Percentiles rank a stretch among this genome's conserved stretches.
Conservation (phyloP, 2,797 vertebrate genomes). For the Gallinago solitaria region DNA sequence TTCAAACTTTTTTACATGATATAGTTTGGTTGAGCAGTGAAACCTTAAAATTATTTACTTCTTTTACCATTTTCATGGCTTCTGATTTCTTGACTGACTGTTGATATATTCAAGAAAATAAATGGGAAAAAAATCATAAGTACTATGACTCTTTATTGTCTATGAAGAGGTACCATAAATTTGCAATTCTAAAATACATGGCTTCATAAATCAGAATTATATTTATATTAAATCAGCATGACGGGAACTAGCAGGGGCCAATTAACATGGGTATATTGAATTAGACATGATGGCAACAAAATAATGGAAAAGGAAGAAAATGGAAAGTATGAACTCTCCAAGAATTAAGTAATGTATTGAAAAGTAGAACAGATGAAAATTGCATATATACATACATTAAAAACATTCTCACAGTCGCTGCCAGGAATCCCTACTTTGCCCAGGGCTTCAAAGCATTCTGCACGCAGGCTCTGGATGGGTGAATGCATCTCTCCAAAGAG, state of each 20-base stretch:
- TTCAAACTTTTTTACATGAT: not conserved
- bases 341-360: not conserved
- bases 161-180: not conserved
- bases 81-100: not conserved
- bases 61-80: not conserved
- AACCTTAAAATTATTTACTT: not conserved
- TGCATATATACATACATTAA: not conserved
- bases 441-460: not conserved
- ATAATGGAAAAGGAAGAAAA: not conserved
- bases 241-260: not conserved
- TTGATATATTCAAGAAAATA: not conserved
- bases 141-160: not conserved
- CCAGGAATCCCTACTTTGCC: not conserved
- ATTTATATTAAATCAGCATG: not conserved
- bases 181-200: not conserved
- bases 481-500: not conserved
- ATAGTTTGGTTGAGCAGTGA: not conserved
- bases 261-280: not conserved
- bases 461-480: accelerated
- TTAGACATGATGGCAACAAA: not conserved
- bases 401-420: not conserved
- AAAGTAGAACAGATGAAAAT: not conserved
- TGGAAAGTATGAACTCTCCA: not conserved
- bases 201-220: not conserved
- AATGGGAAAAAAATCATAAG: not conserved